phyloP scores from a whole-genome alignment of 1,140 invertebrate genomes.

The Pseudomyrmex cubaensis region DNA sequence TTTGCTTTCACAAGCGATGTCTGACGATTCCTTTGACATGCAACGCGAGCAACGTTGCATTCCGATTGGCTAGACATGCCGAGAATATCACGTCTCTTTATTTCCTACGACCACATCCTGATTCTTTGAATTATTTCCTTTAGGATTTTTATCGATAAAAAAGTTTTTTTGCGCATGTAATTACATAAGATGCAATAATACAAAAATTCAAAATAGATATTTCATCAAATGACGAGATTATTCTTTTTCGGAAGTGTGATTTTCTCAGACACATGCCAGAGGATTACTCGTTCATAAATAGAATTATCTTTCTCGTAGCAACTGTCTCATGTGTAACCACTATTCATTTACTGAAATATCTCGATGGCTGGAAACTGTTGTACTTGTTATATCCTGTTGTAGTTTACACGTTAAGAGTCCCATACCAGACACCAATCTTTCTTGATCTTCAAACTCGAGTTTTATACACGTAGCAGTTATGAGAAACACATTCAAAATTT shows the following conservation, averaged over 20 bases:
- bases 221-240: background rate
- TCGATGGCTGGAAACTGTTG: slow-evolving; percentile 21
- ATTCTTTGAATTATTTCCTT: background rate
- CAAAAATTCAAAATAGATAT: background rate
- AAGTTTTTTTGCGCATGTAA: background rate
- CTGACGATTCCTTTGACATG: slow-evolving; percentile 27
- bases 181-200: no score
- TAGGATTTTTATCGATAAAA: background rate
- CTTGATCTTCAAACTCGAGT: background rate
- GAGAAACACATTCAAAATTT: background rate
- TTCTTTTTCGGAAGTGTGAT: background rate
- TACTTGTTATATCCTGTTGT: background rate
- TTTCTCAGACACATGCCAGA: slow-evolving; percentile 13
- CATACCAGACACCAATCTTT: background rate
- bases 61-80: background rate
- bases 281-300: slow-evolving; percentile 59
- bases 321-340: slow-evolving; percentile 15
- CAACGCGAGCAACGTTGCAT: slow-evolving; percentile 1
- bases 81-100: background rate
- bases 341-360: slow-evolving; percentile 56
- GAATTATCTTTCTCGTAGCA: slow-evolving; percentile 48
- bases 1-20: slow-evolving; percentile 44
- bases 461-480: background rate
- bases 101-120: background rate
- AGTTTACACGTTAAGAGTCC: slow-evolving; percentile 14